Percentiles rank a stretch among this genome's conserved stretches.
phyloP scores from a whole-genome alignment of 37 sponge, comb jelly and placozoan genomes.

The Cliona cf. orientalis region DNA sequence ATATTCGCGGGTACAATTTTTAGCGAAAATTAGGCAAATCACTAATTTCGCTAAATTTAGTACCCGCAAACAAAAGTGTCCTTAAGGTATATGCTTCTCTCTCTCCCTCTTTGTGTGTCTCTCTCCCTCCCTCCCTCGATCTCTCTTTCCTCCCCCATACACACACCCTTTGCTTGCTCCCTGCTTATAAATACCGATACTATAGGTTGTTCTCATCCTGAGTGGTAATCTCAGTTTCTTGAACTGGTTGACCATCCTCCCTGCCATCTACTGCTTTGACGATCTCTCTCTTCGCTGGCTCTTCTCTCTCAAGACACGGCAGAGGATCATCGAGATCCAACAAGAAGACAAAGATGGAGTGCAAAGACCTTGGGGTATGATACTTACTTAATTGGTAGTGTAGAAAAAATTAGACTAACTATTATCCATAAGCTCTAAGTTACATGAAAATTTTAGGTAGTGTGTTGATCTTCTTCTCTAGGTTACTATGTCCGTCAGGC shows the following conservation, averaged over 20 bases:
- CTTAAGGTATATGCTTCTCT: too few relatives aligned
- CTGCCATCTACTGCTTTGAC: slow-evolving; percentile 88
- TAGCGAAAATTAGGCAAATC: too few relatives aligned
- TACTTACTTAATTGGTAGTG: background rate
- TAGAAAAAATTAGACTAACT: background rate
- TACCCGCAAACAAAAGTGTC: too few relatives aligned
- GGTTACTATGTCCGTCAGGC: slow-evolving; percentile 64
- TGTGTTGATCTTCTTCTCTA: slow-evolving; percentile 4
- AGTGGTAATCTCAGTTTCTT: slow-evolving; percentile 94
- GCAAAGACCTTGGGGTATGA: slow-evolving; percentile 1
- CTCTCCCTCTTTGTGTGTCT: too few relatives aligned
- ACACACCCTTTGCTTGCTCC: background rate
- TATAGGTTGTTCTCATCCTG: slow-evolving; percentile 75
- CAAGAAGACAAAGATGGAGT: background rate
- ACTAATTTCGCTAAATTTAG: too few relatives aligned
- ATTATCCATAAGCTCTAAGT: background rate
- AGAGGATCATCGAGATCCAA: slow-evolving; percentile 46
- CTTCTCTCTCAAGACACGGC: slow-evolving; percentile 39
- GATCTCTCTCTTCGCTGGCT: slow-evolving; percentile 67
- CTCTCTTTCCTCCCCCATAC: background rate
- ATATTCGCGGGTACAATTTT: too few relatives aligned
- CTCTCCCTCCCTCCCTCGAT: too few relatives aligned
- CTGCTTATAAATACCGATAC: background rate
- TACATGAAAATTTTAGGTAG: background rate
- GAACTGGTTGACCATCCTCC: slow-evolving; percentile 94